These are phyloP conservation scores for Metridium senile DNA, from an alignment of 92 coral and sea anemone genomes.

Conservation along the genomic window DNA sequence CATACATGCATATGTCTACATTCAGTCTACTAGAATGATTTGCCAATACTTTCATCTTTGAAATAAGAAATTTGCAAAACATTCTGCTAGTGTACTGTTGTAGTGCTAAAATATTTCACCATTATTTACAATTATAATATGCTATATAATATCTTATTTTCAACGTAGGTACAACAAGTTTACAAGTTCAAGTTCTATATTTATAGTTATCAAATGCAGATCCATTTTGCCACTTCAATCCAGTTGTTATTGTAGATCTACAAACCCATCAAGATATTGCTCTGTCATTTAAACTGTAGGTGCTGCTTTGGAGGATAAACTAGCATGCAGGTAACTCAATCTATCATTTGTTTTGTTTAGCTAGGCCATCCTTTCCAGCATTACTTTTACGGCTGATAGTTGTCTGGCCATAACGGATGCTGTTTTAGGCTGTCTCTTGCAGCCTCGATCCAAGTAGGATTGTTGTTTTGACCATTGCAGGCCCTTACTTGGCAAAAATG, in stretches of 20 bases:
- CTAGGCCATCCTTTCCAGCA: constrained; percentile 6
- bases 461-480: constrained; percentile 37
- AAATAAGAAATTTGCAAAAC: too few species aligned
- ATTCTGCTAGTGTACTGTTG: too few species aligned
- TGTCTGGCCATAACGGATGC: constrained; percentile 38
- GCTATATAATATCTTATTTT: too few species aligned
- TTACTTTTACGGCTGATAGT: constrained; percentile 39
- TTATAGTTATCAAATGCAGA: background rate
- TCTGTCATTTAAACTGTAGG: too few species aligned
- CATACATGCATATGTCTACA: too few species aligned
- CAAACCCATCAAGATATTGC: background rate
- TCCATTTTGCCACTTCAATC: background rate
- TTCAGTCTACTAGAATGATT: too few species aligned
- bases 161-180: too few species aligned
- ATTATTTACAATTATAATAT: too few species aligned
- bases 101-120: too few species aligned
- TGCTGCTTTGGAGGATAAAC: too few species aligned
- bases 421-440: constrained; percentile 31
- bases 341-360: background rate
- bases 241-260: background rate
- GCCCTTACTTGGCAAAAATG: constrained; percentile 45
- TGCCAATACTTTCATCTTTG: too few species aligned
- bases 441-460: constrained; percentile 37
- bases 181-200: too few species aligned
- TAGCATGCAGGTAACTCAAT: background rate